phyloP scores from a whole-genome alignment of 2,888 invertebrate genomes.

The Suillia variegata region DNA sequence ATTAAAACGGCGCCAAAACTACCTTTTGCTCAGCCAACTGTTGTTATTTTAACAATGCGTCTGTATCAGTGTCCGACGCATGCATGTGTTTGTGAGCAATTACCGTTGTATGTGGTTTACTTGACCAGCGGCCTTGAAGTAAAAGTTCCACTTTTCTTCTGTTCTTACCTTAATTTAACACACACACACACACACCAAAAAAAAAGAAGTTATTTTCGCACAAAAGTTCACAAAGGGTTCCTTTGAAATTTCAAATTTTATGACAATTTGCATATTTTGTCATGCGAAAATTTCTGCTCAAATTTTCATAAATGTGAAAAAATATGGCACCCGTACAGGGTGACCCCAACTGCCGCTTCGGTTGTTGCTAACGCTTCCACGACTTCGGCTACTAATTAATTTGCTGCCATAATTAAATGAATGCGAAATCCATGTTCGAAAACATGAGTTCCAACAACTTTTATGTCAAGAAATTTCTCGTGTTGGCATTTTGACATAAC shows the following conservation, averaged over 20 bases:
- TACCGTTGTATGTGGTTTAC: constrained; percentile 17
- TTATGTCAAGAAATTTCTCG: constrained; percentile 45
- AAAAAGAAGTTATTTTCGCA: background rate
- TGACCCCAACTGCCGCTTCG: too few relatives aligned
- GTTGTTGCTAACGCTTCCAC: too few relatives aligned
- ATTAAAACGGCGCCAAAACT: background rate
- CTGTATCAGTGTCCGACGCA: constrained; percentile 11
- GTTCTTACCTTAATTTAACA: too few relatives aligned
- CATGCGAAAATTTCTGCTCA: constrained; percentile 41
- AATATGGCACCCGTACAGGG: background rate
- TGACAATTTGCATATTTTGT: constrained; percentile 48
- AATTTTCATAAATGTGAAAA: background rate
- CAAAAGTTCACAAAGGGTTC: background rate
- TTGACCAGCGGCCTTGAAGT: constrained; percentile 21
- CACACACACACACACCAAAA: too few relatives aligned
- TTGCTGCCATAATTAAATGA: constrained; percentile 46
- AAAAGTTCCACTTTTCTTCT: background rate
- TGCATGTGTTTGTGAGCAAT: background rate
- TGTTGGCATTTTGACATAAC: constrained; percentile 29
- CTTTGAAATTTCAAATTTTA: background rate
- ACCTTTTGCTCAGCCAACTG: constrained; percentile 38
- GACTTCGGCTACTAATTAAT: constrained; percentile 4
- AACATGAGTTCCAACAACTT: constrained; percentile 44
- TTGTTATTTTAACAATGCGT: constrained; percentile 45
- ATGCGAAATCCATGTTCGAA: constrained; percentile 50